Percentiles rank a stretch among this genome's conserved stretches.
These are phyloP conservation scores for Notodonta dromedarius DNA, from an alignment of 2,888 invertebrate species.

Conservation along the genomic window DNA sequence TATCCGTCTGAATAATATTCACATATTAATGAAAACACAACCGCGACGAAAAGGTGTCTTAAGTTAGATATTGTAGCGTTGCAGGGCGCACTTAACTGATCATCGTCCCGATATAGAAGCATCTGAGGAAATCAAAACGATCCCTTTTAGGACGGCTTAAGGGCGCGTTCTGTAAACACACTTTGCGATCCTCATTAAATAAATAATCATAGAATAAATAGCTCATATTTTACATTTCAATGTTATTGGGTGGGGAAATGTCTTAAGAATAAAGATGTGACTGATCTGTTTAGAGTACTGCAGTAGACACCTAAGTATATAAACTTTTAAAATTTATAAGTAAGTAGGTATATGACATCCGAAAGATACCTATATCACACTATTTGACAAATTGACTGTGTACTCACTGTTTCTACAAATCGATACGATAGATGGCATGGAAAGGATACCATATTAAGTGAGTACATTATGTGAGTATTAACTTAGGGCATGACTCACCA, in stretches of 20 bases:
- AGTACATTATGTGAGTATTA: too few relatives aligned
- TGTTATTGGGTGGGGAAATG: not conserved
- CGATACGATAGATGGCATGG: too few relatives aligned
- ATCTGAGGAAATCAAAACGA: constrained; percentile 33
- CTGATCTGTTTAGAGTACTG: too few relatives aligned
- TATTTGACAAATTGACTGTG: too few relatives aligned
- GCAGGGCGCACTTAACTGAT: constrained; percentile 24
- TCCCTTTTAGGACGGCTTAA: constrained; percentile 24
- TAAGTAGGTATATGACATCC: too few relatives aligned
- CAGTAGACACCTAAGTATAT: too few relatives aligned
- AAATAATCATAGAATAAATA: not conserved
- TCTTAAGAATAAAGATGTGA: too few relatives aligned
- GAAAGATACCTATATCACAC: too few relatives aligned
- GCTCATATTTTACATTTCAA: not conserved
- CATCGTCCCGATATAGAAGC: constrained; percentile 27
- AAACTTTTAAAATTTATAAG: too few relatives aligned
- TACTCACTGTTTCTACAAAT: too few relatives aligned
- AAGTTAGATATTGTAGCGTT: constrained; percentile 7
- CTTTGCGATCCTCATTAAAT: not conserved
- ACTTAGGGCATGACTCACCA: too few relatives aligned
- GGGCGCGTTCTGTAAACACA: constrained; percentile 17
- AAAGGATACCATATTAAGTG: too few relatives aligned
- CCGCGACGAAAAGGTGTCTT: not conserved
- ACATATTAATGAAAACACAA: not conserved
- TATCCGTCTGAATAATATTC: not conserved